Evolutionary conservation across 1,140 invertebrate species (phyloP).

Genomic region (Scaptomyza hsui): DNA sequence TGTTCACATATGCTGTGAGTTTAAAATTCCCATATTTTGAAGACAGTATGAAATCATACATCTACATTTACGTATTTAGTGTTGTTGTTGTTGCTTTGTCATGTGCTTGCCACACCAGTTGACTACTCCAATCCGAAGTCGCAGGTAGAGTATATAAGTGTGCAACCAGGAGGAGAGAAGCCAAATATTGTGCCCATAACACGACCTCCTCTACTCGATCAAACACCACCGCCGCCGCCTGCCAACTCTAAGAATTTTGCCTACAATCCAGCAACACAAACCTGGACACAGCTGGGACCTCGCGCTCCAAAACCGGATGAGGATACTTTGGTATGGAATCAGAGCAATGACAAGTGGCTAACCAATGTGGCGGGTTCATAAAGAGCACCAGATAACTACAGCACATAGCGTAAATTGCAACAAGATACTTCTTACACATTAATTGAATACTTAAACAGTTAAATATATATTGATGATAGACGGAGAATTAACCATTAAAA

Average conservation of each 20-base stretch:
- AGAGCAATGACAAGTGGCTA: slow-evolving; percentile 77
- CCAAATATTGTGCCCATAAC: slow-evolving; percentile 63
- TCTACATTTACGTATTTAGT: slow-evolving; percentile 23
- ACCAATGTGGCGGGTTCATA: slow-evolving; percentile 83
- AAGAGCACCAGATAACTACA: slow-evolving; percentile 1
- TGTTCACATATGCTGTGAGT: slow-evolving; percentile 39
- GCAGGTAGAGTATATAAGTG: slow-evolving; percentile 72
- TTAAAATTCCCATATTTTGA: slow-evolving; percentile 3
- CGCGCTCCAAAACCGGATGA: slow-evolving; percentile 57
- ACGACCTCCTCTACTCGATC: slow-evolving; percentile 52
- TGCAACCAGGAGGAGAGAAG: slow-evolving; percentile 24
- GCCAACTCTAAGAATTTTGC: slow-evolving; percentile 67
- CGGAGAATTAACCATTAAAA: too few relatives aligned
- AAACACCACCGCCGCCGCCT: slow-evolving; percentile 61
- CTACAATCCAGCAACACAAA: slow-evolving; percentile 60
- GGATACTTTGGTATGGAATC: slow-evolving; percentile 71
- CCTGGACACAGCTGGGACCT: slow-evolving; percentile 54
- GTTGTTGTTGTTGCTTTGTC: slow-evolving; percentile 26
- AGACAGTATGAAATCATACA: background rate
- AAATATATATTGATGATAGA: too few relatives aligned
- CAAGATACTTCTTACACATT: too few relatives aligned
- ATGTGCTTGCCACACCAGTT: background rate
- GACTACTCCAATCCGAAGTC: slow-evolving; percentile 67
- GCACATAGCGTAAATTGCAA: background rate
- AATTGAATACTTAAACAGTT: too few relatives aligned